These are phyloP conservation scores for Mirza zaza DNA, from an alignment of 2,113 vertebrate genomes.

Conservation along the genomic window DNA sequence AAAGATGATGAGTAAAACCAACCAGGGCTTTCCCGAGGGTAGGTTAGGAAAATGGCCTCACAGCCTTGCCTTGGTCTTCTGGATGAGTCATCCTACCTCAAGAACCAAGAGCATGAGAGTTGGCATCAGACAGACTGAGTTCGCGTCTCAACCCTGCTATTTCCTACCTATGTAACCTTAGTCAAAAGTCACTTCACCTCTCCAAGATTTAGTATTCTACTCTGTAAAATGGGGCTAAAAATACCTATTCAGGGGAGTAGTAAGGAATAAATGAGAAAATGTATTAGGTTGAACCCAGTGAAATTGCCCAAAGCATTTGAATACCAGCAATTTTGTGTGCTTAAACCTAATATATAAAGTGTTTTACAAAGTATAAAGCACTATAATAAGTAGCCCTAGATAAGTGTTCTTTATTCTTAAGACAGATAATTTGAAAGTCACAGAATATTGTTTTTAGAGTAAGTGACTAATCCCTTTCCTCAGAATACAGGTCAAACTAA, in stretches of 20 bases:
- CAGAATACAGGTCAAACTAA: slow-evolving; percentile 1
- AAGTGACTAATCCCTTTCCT: slow-evolving; percentile 35
- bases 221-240: slow-evolving; percentile 45
- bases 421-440: slow-evolving; percentile 46
- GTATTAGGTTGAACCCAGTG: neutral
- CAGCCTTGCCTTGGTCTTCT: neutral
- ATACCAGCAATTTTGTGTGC: slow-evolving; percentile 6
- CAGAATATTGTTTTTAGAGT: slow-evolving; percentile 53
- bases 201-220: slow-evolving; percentile 20
- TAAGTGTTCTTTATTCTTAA: slow-evolving; percentile 42
- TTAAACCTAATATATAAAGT: slow-evolving; percentile 29
- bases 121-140: neutral
- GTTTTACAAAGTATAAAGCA: slow-evolving; percentile 30
- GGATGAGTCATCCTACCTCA: neutral
- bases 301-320: slow-evolving; percentile 29
- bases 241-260: neutral
- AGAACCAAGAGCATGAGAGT: neutral
- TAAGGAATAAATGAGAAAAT: slow-evolving; percentile 44
- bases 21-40: neutral
- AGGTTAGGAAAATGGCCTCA: neutral
- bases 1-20: slow-evolving; percentile 22
- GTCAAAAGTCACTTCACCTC: slow-evolving; percentile 19
- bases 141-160: neutral
- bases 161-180: neutral
- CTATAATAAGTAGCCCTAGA: neutral